Evolutionary conservation across 2,797 vertebrate genomes (phyloP), one percentile per base, ranked within the genome.

Genomic region (Pachyuromys duprasi): DNA sequence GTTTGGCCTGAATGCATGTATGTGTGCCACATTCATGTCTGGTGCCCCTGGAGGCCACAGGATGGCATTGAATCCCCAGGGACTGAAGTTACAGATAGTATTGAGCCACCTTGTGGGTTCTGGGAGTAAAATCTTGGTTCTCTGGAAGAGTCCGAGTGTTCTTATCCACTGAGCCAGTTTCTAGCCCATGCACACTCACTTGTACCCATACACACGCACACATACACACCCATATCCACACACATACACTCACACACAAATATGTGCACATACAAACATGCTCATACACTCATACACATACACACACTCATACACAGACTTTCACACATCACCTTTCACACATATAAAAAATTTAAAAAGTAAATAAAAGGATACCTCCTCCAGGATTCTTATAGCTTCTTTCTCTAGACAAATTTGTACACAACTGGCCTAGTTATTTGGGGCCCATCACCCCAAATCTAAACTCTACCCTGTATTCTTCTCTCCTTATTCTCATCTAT

Each of bases 241-340:
- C n/a, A 79, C 28, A 79, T 7, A 22, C 55, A 60, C 78, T n/a
- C 17, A 36, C 3, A 63, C 36, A 63, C 60, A 83, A n/a, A 65
- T 1, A 11, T 0, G 45, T 22, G n/a, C 15, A 72, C n/a, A 24
- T 3, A 7, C 14, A 8, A 8, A 22, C 9, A 39, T 22, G 22
- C 70, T 22, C 17, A 36, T 33, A 72, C 2, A 24, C 36, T 39
- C 70, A 42, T 5, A 14, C 24, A 24, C 72, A 74, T 22, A 42
- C 20, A 26, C 20, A 24, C 26, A 45, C 8, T 24, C 12, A 42
- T 67, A 67, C 3, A 45, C 28, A 67, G 20, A 67, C 42, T 49
- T 49, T 1, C 62, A 84, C 11, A 67, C 17, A 31, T 62, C 5
- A 5, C 5, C 62, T 65, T 65, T 49, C 20, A 53, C 7, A 86